A percentile compares a stretch with the other conserved stretches of the same genome.
These are phyloP conservation scores for Myrmophylax atrothorax DNA, from an alignment of 2,113 vertebrate species.

Conservation along the genomic window DNA sequence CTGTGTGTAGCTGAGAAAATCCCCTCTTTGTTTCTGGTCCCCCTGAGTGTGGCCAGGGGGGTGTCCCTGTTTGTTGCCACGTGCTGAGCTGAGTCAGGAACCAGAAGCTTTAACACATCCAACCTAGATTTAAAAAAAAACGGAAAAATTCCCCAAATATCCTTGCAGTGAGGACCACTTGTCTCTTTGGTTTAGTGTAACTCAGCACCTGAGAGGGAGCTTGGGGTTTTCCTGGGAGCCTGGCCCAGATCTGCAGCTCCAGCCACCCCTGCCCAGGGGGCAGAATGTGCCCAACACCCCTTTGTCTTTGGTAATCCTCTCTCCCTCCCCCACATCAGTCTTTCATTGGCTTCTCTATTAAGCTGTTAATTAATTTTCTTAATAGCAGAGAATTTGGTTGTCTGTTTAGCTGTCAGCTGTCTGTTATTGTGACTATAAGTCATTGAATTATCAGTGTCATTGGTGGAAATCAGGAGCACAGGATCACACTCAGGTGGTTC, in stretches of 20 bases:
- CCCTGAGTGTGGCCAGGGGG: fast-evolving
- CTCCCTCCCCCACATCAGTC: fast-evolving
- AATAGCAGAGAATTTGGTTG: neutral
- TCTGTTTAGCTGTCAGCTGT: neutral
- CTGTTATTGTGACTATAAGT: no score
- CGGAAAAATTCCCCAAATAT: no score
- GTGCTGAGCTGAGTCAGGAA: neutral
- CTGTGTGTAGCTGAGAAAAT: neutral
- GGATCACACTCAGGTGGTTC: neutral
- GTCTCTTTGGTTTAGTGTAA: neutral
- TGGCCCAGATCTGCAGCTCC: neutral
- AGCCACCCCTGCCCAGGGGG: fast-evolving
- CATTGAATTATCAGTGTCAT: neutral
- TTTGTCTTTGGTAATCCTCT: neutral
- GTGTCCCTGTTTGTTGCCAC: neutral
- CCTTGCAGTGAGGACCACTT: neutral
- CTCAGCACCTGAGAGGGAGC: neutral
- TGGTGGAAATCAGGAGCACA: no score
- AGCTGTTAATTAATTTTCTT: neutral
- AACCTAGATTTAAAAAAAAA: neutral
- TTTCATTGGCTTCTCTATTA: neutral
- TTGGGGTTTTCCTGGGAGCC: neutral
- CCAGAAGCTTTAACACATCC: neutral
- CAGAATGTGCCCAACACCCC: fast-evolving
- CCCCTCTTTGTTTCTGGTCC: neutral